Percentiles rank a stretch among this genome's conserved stretches.
phyloP scores from a whole-genome alignment of 2,113 vertebrate genomes.

The Cricetomys ansorgei region DNA sequence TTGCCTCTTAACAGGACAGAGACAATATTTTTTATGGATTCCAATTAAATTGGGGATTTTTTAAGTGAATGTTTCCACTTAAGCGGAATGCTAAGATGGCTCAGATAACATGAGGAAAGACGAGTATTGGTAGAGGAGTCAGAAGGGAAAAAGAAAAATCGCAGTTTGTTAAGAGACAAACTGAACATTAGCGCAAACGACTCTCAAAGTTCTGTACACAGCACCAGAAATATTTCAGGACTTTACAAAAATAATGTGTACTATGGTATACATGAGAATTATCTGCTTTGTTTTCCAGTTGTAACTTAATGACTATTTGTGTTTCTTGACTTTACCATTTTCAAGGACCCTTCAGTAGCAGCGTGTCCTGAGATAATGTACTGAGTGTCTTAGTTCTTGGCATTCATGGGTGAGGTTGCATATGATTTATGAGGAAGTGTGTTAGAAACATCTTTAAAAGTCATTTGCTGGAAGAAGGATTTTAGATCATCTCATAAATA shows the following conservation, averaged over 20 bases:
- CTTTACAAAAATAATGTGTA: not conserved
- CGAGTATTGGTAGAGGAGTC: not conserved
- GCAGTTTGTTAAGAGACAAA: not conserved
- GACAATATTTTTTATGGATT: not conserved
- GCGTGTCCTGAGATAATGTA: not conserved
- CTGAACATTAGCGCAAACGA: rapidly evolving
- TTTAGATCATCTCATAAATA: constrained; percentile 14
- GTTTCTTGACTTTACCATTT: not conserved
- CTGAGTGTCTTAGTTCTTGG: constrained; percentile 41
- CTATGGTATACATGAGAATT: not conserved
- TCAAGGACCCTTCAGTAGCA: not conserved
- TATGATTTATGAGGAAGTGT: constrained; percentile 40
- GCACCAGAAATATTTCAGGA: not conserved
- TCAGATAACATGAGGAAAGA: not conserved
- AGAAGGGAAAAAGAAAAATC: not conserved
- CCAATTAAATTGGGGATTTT: not conserved
- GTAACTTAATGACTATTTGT: not conserved
- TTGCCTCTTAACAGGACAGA: not conserved
- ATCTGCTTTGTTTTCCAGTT: not conserved
- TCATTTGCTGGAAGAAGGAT: constrained; percentile 11
- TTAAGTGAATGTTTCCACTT: not conserved
- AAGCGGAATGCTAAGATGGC: too few relatives aligned
- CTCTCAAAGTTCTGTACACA: not conserved
- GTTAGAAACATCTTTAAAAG: constrained; percentile 58
- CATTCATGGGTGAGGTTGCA: not conserved